Evolutionary conservation across 2,797 vertebrate genomes (phyloP).

Genomic region (Danio choprae): DNA sequence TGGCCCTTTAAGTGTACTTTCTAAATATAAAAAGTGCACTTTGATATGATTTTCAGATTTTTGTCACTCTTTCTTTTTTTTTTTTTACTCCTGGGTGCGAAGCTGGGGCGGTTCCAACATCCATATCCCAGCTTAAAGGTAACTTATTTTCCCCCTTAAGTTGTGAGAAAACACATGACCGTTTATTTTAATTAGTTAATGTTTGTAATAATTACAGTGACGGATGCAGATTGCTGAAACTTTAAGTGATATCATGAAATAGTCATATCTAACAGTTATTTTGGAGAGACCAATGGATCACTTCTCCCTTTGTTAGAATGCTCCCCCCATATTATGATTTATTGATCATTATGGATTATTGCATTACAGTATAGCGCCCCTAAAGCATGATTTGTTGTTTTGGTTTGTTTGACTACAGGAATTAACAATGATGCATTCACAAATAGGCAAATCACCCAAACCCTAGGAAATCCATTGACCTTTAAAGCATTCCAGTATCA

Average conservation of each 20-base stretch:
- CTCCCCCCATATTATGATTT: conserved; percentile 10
- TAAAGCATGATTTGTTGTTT: conserved; percentile 12
- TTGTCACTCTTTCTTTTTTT: conserved; percentile 35
- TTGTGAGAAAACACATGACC: conserved; percentile 27
- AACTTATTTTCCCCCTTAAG: neutral
- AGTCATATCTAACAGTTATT: conserved; percentile 24
- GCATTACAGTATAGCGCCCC: neutral
- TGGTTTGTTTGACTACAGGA: neutral
- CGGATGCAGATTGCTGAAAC: conserved; percentile 36
- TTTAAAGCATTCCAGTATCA: conserved; percentile 40
- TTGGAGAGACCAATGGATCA: conserved; percentile 16
- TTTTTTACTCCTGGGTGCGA: conserved; percentile 28
- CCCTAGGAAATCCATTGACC: conserved; percentile 28
- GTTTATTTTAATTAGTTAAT: conserved; percentile 46
- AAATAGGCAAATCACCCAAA: neutral
- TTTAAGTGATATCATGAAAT: conserved; percentile 38
- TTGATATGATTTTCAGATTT: conserved; percentile 36
- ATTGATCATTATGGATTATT: neutral
- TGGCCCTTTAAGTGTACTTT: conserved; percentile 63
- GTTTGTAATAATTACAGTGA: conserved; percentile 30
- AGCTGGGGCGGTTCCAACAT: conserved; percentile 32
- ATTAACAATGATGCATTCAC: conserved; percentile 27
- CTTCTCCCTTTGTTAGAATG: conserved; percentile 12
- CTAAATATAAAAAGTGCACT: conserved; percentile 51
- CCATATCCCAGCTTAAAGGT: conserved; percentile 30